phyloP scores from a whole-genome alignment of 1,140 invertebrate species.

The Drosophila funebris region DNA sequence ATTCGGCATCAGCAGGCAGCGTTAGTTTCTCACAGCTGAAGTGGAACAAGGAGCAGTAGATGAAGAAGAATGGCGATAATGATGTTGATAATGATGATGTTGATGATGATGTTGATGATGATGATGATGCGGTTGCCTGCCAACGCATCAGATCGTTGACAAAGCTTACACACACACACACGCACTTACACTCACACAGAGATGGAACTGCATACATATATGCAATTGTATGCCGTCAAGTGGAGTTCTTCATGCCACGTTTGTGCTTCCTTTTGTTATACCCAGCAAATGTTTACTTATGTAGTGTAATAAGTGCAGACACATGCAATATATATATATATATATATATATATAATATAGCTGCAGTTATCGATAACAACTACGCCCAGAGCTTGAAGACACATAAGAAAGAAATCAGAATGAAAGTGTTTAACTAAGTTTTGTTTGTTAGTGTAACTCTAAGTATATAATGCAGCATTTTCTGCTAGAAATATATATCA shows the following conservation, averaged over 20 bases:
- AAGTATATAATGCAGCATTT: no score
- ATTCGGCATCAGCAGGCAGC: constrained; percentile 11
- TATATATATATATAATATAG: no score
- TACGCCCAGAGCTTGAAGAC: no score
- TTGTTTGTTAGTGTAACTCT: no score
- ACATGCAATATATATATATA: no score
- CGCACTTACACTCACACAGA: background rate
- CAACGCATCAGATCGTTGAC: constrained; percentile 34
- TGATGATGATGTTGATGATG: constrained; percentile 2
- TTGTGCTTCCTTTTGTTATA: background rate
- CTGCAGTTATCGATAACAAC: no score
- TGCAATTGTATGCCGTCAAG: constrained; percentile 22
- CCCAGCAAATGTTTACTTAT: background rate
- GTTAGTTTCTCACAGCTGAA: background rate
- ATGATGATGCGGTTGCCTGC: constrained; percentile 29
- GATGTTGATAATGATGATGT: background rate
- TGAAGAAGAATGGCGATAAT: background rate
- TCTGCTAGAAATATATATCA: no score
- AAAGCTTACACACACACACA: constrained; percentile 17
- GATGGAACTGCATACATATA: background rate
- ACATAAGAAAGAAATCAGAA: no score
- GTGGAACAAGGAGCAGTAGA: background rate
- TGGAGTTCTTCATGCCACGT: constrained; percentile 6
- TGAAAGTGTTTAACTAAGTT: no score
- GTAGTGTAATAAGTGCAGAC: background rate